Evolutionary conservation across 2,113 vertebrate species (phyloP).

Genomic region (Apteryx owenii): DNA sequence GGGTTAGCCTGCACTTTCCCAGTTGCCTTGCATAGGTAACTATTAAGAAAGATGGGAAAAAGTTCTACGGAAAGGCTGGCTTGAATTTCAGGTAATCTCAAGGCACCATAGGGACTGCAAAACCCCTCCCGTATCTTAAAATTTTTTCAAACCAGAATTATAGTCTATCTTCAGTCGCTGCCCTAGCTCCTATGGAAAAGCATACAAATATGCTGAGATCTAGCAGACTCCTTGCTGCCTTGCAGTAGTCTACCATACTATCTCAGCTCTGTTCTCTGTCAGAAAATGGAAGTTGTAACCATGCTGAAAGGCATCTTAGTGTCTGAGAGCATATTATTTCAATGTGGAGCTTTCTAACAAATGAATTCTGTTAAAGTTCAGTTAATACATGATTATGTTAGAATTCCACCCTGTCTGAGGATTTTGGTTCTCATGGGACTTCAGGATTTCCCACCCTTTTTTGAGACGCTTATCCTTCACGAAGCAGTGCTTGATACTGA

Average conservation of each 20-base stretch:
- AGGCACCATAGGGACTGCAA: neutral
- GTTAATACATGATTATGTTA: neutral
- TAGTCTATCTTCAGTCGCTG: neutral
- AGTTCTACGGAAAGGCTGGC: neutral
- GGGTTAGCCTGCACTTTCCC: neutral
- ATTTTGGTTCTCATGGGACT: neutral
- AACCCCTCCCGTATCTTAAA: neutral
- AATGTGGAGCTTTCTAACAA: neutral
- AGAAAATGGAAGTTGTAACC: neutral
- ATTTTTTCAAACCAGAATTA: neutral
- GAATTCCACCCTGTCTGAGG: neutral
- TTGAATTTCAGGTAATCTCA: neutral
- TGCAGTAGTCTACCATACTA: neutral
- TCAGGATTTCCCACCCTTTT: neutral
- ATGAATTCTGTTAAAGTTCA: neutral
- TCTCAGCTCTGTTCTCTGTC: neutral
- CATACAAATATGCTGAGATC: neutral
- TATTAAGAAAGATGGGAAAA: neutral
- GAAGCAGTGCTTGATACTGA: neutral
- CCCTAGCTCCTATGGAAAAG: fast-evolving
- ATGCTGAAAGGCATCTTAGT: neutral
- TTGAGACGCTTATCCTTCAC: neutral
- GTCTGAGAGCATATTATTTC: neutral
- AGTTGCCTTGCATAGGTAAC: neutral
- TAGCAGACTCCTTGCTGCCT: neutral